phyloP scores from a whole-genome alignment of 2,797 vertebrate species.

The Micrastur ruficollis region DNA sequence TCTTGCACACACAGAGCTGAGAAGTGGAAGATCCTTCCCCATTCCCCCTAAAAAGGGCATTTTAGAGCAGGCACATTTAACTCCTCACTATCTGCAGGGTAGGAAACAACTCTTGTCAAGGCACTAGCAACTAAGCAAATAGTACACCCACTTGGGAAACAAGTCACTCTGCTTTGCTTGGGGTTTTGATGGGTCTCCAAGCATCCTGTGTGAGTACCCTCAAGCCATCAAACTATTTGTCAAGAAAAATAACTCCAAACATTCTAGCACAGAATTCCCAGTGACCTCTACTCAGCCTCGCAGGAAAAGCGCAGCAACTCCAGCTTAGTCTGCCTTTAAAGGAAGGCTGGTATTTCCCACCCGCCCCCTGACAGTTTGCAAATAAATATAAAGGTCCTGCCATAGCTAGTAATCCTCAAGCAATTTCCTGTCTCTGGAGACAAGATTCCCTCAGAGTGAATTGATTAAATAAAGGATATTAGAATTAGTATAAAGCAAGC shows the following conservation, averaged over 20 bases:
- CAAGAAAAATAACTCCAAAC: not conserved
- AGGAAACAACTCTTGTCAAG: not conserved
- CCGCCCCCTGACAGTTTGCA: not conserved
- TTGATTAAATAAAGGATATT: slow-evolving; percentile 10
- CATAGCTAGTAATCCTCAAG: slow-evolving; percentile 8
- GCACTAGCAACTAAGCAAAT: not conserved
- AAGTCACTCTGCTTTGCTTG: not conserved
- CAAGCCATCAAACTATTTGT: not conserved
- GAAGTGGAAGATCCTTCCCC: not conserved
- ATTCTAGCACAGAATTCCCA: not conserved
- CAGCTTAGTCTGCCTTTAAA: not conserved
- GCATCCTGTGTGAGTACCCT: not conserved
- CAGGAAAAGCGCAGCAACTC: not conserved
- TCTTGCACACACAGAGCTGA: not conserved
- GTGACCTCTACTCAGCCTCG: not conserved
- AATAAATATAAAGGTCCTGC: not conserved
- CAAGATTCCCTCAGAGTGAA: not conserved
- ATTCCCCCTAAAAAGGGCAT: not conserved
- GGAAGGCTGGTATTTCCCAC: not conserved
- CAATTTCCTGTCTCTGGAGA: slow-evolving; percentile 33
- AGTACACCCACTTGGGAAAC: not conserved
- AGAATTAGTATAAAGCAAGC: not conserved
- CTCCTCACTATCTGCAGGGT: not conserved
- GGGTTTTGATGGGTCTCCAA: not conserved
- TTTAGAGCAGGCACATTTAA: not conserved